These are phyloP conservation scores for Perodicticus potto DNA, from an alignment of 2,797 vertebrate species.

Conservation along the genomic window DNA sequence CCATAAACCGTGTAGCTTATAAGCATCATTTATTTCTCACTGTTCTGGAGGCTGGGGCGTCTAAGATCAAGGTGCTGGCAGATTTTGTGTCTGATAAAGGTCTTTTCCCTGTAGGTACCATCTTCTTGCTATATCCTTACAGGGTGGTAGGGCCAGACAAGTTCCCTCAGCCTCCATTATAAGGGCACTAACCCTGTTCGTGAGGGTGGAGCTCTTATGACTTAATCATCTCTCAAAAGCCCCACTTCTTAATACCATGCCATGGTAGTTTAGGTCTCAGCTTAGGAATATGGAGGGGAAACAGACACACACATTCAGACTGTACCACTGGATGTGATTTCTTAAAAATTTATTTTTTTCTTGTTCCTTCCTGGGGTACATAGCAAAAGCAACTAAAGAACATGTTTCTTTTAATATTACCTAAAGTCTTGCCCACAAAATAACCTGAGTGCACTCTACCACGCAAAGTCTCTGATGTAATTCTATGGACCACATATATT, in stretches of 20 bases:
- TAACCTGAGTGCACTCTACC: not conserved
- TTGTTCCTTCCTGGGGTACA: not conserved
- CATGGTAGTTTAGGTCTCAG: not conserved
- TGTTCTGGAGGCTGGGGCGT: not conserved
- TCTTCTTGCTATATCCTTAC: not conserved
- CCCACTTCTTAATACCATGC: not conserved
- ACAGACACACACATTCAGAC: not conserved
- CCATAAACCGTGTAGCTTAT: not conserved
- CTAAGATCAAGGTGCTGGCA: not conserved
- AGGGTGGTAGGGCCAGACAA: not conserved
- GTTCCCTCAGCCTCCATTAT: not conserved
- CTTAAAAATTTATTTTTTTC: not conserved
- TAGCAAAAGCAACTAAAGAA: slow-evolving; percentile 21
- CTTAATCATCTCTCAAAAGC: not conserved
- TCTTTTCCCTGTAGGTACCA: accelerated
- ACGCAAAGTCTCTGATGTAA: not conserved
- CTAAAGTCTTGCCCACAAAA: not conserved
- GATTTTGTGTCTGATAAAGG: not conserved
- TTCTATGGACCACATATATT: not conserved
- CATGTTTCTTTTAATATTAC: not conserved
- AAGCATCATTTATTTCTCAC: not conserved
- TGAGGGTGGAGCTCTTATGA: not conserved
- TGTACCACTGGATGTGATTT: not conserved
- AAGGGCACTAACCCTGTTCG: no score
- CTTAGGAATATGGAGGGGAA: not conserved